phyloP scores from a whole-genome alignment of 2,888 invertebrate species.

The Amphipyra berbera region DNA sequence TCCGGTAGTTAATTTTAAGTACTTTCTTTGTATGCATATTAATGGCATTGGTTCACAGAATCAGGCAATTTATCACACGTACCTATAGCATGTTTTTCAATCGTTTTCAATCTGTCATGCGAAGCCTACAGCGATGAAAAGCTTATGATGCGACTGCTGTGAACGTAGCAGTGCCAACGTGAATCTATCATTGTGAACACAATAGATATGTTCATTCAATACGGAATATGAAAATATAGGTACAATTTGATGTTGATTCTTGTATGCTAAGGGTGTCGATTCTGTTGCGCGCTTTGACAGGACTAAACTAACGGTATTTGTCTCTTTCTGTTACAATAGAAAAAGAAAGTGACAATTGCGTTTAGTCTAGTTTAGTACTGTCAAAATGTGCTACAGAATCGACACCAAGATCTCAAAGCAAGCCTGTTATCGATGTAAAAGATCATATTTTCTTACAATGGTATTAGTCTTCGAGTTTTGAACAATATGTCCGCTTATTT shows the following conservation, averaged over 20 bases:
- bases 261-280: too few species aligned
- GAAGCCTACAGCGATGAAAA: slow-evolving; percentile 10
- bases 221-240: not conserved
- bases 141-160: slow-evolving; percentile 21
- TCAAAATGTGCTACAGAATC: too few species aligned
- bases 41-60: slow-evolving; percentile 32
- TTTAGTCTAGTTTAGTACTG: too few species aligned
- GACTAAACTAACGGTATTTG: too few species aligned
- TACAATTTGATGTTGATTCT: not conserved
- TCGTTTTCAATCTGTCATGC: slow-evolving; percentile 10
- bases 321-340: too few species aligned
- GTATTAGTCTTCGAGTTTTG: too few species aligned
- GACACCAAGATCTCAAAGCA: too few species aligned
- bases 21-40: slow-evolving; percentile 30
- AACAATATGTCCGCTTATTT: too few species aligned
- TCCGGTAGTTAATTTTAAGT: slow-evolving; percentile 19
- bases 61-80: slow-evolving; percentile 15
- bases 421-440: too few species aligned
- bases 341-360: too few species aligned
- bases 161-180: slow-evolving; percentile 13
- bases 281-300: too few species aligned
- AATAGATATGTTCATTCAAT: slow-evolving; percentile 16
- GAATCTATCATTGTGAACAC: slow-evolving; percentile 17
- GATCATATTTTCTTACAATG: too few species aligned
- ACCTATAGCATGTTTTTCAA: slow-evolving; percentile 8